A percentile compares a stretch with the other conserved stretches of the same genome.
Evolutionary conservation across 2,113 vertebrate genomes (phyloP).

Genomic region (Planiliza haematocheilus): DNA sequence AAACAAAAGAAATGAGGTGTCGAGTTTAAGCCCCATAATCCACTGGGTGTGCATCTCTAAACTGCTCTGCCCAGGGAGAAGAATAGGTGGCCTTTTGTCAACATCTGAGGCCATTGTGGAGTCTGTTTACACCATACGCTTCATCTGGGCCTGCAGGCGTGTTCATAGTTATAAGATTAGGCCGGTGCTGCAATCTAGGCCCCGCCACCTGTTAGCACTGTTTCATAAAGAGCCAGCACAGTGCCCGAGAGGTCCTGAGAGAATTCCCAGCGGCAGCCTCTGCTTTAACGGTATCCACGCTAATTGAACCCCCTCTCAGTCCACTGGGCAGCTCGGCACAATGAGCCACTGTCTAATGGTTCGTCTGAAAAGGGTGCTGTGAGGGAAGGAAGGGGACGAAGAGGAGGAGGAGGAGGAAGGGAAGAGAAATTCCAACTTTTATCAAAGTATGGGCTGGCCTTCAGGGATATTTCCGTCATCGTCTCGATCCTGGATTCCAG

Average conservation of each 20-base stretch:
- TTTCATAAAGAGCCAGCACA: slow-evolving; percentile 39
- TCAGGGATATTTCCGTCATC: slow-evolving; percentile 52
- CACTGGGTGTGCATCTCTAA: slow-evolving; percentile 10
- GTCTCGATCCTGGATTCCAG: slow-evolving; percentile 53
- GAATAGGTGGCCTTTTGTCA: slow-evolving; percentile 31
- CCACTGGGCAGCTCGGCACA: slow-evolving; percentile 60
- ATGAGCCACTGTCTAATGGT: slow-evolving; percentile 70
- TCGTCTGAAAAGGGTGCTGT: slow-evolving; percentile 53
- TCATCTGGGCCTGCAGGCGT: slow-evolving; percentile 34
- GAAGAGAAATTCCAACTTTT: slow-evolving; percentile 69
- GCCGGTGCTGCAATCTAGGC: slow-evolving; percentile 11
- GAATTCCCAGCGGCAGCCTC: slow-evolving; percentile 54
- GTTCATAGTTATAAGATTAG: slow-evolving; percentile 26
- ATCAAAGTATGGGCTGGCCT: slow-evolving; percentile 63
- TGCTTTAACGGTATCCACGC: slow-evolving; percentile 27
- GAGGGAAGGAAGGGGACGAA: slow-evolving; percentile 21
- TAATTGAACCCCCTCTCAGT: slow-evolving; percentile 43
- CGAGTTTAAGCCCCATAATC: slow-evolving; percentile 36
- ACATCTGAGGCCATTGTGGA: slow-evolving; percentile 9
- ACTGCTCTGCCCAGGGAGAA: background rate
- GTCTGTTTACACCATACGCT: slow-evolving; percentile 38
- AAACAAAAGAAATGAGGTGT: slow-evolving; percentile 46
- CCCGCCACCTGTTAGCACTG: slow-evolving; percentile 50
- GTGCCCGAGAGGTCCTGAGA: slow-evolving; percentile 58
- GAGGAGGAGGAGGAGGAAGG: background rate